phyloP scores from a whole-genome alignment of 1,140 invertebrate species.

The Popillia japonica region DNA sequence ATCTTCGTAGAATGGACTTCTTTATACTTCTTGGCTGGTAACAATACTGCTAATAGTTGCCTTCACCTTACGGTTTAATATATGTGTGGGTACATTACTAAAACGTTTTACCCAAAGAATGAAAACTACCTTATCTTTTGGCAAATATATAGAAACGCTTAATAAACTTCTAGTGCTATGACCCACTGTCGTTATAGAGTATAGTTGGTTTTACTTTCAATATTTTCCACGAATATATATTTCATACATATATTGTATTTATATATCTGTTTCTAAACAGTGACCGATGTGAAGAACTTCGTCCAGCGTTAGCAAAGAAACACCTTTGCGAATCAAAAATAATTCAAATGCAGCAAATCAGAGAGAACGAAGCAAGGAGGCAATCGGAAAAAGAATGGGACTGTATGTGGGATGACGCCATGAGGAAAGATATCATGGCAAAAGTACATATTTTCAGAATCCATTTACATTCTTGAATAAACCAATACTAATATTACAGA shows the following conservation, averaged over 20 bases:
- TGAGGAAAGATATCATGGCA: slow-evolving; percentile 50
- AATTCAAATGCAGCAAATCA: slow-evolving; percentile 57
- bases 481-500: slow-evolving; percentile 44
- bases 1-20: no score
- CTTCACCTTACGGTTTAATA: no score
- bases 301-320: slow-evolving; percentile 50
- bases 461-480: not conserved
- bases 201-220: no score
- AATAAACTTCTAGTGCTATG: no score
- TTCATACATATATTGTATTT: no score
- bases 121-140: no score
- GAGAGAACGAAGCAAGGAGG: slow-evolving; percentile 56
- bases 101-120: not conserved
- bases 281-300: slow-evolving; percentile 50
- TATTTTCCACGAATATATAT: no score
- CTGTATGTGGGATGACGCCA: slow-evolving; percentile 55
- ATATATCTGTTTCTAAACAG: slow-evolving; percentile 40
- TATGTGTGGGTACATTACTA: no score
- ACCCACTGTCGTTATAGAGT: no score
- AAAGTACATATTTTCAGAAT: slow-evolving; percentile 45
- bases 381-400: slow-evolving; percentile 55
- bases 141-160: no score
- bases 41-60: no score
- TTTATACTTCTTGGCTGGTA: no score
- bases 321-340: slow-evolving; percentile 54